These are phyloP conservation scores for Cryptoleucopteryx plumbea DNA, from an alignment of 2,113 vertebrate species.

Conservation along the genomic window DNA sequence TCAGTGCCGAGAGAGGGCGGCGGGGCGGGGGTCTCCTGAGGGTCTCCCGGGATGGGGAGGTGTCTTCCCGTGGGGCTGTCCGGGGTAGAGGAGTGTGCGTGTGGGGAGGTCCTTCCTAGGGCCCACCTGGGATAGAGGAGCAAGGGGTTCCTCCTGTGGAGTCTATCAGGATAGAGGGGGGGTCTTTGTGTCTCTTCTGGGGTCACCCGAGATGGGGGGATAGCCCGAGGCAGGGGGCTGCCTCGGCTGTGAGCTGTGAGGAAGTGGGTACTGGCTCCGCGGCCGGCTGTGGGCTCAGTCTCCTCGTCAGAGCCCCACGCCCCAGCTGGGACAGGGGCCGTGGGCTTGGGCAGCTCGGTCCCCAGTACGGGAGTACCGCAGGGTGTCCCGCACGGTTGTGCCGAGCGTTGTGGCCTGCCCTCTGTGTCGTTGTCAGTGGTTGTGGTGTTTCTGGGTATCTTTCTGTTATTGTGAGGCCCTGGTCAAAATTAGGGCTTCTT, in stretches of 20 bases:
- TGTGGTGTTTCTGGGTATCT: background rate
- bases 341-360: background rate
- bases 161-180: accelerated
- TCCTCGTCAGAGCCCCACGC: accelerated
- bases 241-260: background rate
- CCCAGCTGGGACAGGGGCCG: accelerated
- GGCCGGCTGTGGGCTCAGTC: background rate
- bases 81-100: background rate
- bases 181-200: background rate
- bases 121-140: background rate
- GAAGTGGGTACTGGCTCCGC: accelerated
- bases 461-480: background rate
- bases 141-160: background rate
- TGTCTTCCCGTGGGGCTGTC: background rate
- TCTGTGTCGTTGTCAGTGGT: accelerated
- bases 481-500: background rate
- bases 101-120: background rate
- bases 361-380: accelerated
- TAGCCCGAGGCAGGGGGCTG: background rate
- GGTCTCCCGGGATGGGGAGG: background rate
- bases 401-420: background rate
- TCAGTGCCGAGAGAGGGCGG: background rate
- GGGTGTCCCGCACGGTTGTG: background rate
- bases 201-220: background rate
- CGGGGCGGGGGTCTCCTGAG: too few relatives aligned